phyloP scores from a whole-genome alignment of 2,888 invertebrate genomes.

The Brenthis ino region DNA sequence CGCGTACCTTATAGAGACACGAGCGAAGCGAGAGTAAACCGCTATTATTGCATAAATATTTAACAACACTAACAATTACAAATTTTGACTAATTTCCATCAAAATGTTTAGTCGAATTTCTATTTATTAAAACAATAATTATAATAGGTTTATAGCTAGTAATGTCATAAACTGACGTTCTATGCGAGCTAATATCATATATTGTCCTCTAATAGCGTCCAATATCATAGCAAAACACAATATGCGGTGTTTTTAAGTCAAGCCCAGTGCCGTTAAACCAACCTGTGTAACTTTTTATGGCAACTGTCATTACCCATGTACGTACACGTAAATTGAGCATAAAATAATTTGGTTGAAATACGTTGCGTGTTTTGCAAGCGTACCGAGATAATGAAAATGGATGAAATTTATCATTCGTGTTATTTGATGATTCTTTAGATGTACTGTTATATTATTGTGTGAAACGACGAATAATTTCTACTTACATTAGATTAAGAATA shows the following conservation, averaged over 20 bases:
- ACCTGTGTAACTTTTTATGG: slow-evolving; percentile 32
- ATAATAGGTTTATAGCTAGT: background rate
- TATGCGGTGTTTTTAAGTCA: slow-evolving; percentile 20
- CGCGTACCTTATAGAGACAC: too few species aligned
- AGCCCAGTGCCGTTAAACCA: slow-evolving; percentile 24
- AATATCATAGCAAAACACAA: slow-evolving; percentile 15
- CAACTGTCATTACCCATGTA: slow-evolving; percentile 32
- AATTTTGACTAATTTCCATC: too few species aligned
- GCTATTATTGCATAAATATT: too few species aligned
- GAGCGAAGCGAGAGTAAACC: too few species aligned
- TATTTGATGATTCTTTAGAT: slow-evolving; percentile 18
- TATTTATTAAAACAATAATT: background rate
- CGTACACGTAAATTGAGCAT: slow-evolving; percentile 26
- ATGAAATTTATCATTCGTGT: slow-evolving; percentile 25
- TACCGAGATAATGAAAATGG: slow-evolving; percentile 29
- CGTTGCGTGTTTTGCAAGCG: slow-evolving; percentile 24
- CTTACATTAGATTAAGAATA: too few species aligned
- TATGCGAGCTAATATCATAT: slow-evolving; percentile 8
- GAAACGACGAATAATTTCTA: too few species aligned
- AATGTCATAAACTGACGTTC: background rate
- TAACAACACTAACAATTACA: too few species aligned
- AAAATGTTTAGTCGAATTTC: background rate
- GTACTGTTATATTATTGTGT: background rate
- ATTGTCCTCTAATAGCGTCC: background rate
- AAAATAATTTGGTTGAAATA: slow-evolving; percentile 33